phyloP scores from a whole-genome alignment of 1,140 invertebrate species.

The Akabosia matsudoensis region DNA sequence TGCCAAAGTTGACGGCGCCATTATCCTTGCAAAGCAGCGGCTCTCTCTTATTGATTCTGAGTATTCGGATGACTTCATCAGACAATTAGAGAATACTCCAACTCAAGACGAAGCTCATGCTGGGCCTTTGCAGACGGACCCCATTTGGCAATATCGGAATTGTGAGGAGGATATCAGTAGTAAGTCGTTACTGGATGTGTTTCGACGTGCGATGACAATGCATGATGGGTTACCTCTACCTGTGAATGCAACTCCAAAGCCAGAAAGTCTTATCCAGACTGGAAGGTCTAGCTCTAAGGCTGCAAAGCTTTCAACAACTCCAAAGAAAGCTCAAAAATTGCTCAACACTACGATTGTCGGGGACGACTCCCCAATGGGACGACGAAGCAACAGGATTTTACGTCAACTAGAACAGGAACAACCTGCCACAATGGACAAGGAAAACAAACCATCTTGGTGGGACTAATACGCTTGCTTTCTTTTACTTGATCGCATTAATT shows the following conservation, averaged over 20 bases:
- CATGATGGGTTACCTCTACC: no score
- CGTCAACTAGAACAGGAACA: no score
- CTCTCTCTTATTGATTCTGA: not conserved
- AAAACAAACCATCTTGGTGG: slow-evolving; percentile 6
- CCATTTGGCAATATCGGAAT: not conserved
- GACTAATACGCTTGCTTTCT: no score
- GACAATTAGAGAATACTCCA: not conserved
- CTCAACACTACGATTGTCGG: no score
- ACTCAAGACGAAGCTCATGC: not conserved
- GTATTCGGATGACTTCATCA: not conserved
- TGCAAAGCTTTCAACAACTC: no score
- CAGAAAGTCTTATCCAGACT: no score
- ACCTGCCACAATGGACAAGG: no score
- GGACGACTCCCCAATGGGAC: no score
- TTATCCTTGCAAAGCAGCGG: not conserved
- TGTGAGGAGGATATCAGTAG: not conserved
- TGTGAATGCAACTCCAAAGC: no score
- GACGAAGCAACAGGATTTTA: no score
- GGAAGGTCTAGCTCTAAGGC: no score
- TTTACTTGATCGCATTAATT: no score
- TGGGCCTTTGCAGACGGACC: not conserved
- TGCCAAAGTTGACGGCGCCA: not conserved
- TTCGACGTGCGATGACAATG: not conserved
- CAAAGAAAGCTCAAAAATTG: not conserved
- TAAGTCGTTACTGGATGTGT: not conserved